Base-by-base conservation (phyloP, 2,888 invertebrate species). In the Troglohyphantes excavatus region DNA sequence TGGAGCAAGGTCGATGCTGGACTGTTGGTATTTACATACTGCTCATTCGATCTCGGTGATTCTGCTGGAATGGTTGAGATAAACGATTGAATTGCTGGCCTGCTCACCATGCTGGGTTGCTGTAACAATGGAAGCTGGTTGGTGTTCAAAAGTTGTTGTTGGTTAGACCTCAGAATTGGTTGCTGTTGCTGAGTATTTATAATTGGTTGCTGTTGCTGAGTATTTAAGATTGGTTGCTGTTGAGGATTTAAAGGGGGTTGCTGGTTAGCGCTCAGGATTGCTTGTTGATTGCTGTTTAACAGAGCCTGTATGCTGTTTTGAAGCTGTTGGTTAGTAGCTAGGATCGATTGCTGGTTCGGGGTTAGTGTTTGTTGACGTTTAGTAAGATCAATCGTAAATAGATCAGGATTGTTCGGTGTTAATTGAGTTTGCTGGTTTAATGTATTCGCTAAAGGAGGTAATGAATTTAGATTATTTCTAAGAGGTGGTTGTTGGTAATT, bases 1-100 rank as follows among this genome's bases (percentile, higher is more conserved):
- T 33, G 46, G 27, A 90, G 33, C 2, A 90, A 65, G 53, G 23
- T 68, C 0, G 88, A 89, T 29, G 72, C 23, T 17, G 43, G 61
- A 23, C 46, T n/a, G 21, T 72, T 75, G 6, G 63, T 61, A 11
- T 67, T 59, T 5, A 26, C 19, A 17, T 33, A 23, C 13, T 27
- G 17, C 2, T 81, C 81, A 39, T 63, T 65, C 0, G 87, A 65
- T 23, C 83, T 67, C 9, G 59, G 76, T 33, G n/a, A 59, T 68
- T 21, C 27, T 7, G 70, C 33, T 5, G 78, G 84, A 46, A 61
- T 63, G 0, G 83, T 27, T 26, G 78, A 39, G 7, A 81, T 43
- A 29, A 70, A 63, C 9, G 73, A 39, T 70, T 39, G 39, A 0
- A 39, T 19, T n/a, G 63, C 7, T 29, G 39, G 43, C 11, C n/a